phyloP scores from a whole-genome alignment of 35 echinoderm and acorn worm species.

The Ptychodera flava region DNA sequence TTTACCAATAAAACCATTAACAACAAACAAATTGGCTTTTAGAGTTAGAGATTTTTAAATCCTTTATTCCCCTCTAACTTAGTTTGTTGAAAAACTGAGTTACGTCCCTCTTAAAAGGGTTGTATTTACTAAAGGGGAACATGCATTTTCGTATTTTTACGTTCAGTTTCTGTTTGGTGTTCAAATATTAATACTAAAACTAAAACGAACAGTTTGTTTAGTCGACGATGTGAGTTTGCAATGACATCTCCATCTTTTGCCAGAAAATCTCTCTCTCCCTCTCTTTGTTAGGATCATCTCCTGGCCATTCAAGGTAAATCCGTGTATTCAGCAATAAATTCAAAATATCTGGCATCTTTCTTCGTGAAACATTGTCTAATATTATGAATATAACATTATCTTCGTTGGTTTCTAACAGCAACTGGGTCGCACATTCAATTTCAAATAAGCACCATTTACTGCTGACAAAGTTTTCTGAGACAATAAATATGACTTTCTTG shows the following conservation, averaged over 20 bases:
- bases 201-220: too few relatives aligned
- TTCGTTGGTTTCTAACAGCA: not conserved
- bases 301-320: not conserved
- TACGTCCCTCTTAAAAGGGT: too few relatives aligned
- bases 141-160: too few relatives aligned
- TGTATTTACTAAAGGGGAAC: too few relatives aligned
- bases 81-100: too few relatives aligned
- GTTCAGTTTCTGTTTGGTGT: too few relatives aligned
- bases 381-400: not conserved
- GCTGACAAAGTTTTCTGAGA: not conserved
- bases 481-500: not conserved
- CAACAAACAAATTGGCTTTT: too few relatives aligned
- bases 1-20: too few relatives aligned
- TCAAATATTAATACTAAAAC: too few relatives aligned
- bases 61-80: too few relatives aligned
- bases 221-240: not conserved
- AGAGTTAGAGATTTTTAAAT: too few relatives aligned
- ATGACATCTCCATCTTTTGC: not conserved
- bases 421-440: not conserved
- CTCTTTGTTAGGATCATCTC: not conserved
- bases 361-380: not conserved
- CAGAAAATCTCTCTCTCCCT: not conserved
- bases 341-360: not conserved
- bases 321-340: not conserved
- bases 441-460: not conserved